Percentiles rank a stretch among this genome's conserved stretches.
Conservation (phyloP, 2,113 vertebrate species). For the Danio rerio region GRCz12tu NC_133177.1:60435001-60435500, state of each 20-base stretch:
- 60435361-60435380: neutral
- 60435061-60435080: too few species aligned
- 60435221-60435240: too few species aligned
- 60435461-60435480: conserved; percentile 2
- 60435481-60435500: neutral
- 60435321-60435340: neutral
- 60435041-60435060: too few species aligned
- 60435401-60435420: neutral
- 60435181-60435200: too few species aligned
- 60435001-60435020: too few species aligned
- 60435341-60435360: neutral
- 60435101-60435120: too few species aligned
- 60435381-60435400: neutral
- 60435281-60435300: neutral
- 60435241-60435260: neutral
- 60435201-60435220: too few species aligned
- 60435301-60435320: neutral
- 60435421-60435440: neutral
- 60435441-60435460: neutral
- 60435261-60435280: neutral
- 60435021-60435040: too few species aligned
- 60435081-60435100: too few species aligned
- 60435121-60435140: too few species aligned
- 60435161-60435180: too few species aligned
- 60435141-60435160: too few species aligned